Conservation (phyloP, 2,888 invertebrate genomes). For the Prosapia bicincta region DNA sequence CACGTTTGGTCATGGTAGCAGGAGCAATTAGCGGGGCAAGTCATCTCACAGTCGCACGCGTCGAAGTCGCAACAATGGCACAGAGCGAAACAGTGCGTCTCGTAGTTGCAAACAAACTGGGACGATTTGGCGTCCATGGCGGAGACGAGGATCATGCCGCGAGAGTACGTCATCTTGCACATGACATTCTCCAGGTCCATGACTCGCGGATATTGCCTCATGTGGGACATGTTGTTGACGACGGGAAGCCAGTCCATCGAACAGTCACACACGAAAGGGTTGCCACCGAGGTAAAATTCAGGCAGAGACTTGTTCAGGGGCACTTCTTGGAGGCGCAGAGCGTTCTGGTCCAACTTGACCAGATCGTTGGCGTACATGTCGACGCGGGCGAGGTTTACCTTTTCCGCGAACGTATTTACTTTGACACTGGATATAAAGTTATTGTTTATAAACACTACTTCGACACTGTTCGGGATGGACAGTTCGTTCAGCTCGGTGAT, state of each 20-base stretch:
- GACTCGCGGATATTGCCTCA: constrained; percentile 77
- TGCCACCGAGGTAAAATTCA: constrained; percentile 87
- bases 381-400: constrained; percentile 77
- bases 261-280: constrained; percentile 93
- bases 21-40: constrained; percentile 88
- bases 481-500: constrained; percentile 78
- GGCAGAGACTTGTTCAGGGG: constrained; percentile 71
- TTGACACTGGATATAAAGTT: constrained; percentile 78
- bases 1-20: constrained; percentile 94
- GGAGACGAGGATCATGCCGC: constrained; percentile 75
- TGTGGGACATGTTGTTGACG: constrained; percentile 79
- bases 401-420: constrained; percentile 82
- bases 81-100: constrained; percentile 88
- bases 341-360: constrained; percentile 75
- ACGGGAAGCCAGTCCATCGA: constrained; percentile 93
- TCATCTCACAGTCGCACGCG: constrained; percentile 96
- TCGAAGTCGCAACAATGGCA: constrained; percentile 97
- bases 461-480: constrained; percentile 84
- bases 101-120: constrained; percentile 89
- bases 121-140: constrained; percentile 72
- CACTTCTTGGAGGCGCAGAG: constrained; percentile 72
- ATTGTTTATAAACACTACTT: constrained; percentile 83
- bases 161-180: constrained; percentile 81
- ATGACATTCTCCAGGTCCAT: constrained; percentile 86
- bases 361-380: constrained; percentile 88